Evolutionary conservation across 2,797 vertebrate species (phyloP).

Genomic region (Ficedula albicollis): DNA sequence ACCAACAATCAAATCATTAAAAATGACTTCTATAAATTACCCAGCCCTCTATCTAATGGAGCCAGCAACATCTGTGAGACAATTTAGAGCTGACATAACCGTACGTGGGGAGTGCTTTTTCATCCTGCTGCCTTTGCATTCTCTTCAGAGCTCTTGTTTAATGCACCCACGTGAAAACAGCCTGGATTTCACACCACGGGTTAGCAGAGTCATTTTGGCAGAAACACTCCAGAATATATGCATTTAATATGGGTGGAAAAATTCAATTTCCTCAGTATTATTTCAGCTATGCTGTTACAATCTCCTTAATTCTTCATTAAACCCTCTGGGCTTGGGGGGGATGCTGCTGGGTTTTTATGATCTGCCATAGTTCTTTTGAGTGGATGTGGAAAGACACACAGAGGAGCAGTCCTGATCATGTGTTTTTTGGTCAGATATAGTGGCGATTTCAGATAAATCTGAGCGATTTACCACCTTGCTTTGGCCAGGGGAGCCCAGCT

Average conservation of each 20-base stretch:
- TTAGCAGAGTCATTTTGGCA: constrained; percentile 64
- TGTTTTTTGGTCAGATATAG: constrained; percentile 36
- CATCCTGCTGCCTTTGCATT: constrained; percentile 56
- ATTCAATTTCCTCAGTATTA: constrained; percentile 75
- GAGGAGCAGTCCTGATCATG: constrained; percentile 53
- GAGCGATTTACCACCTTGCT: constrained; percentile 17
- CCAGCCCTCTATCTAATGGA: constrained; percentile 71
- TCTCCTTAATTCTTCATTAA: constrained; percentile 75
- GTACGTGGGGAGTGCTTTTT: constrained; percentile 57
- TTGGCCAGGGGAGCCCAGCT: background rate
- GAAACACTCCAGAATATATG: constrained; percentile 66
- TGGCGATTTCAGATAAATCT: constrained; percentile 36
- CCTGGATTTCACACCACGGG: constrained; percentile 61
- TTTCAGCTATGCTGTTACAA: constrained; percentile 65
- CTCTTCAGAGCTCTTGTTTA: constrained; percentile 67
- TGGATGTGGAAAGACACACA: constrained; percentile 52
- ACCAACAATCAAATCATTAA: constrained; percentile 80
- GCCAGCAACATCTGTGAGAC: constrained; percentile 75
- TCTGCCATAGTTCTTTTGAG: constrained; percentile 41
- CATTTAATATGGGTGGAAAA: constrained; percentile 73
- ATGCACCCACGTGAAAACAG: constrained; percentile 68
- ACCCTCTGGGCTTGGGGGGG: constrained; percentile 64
- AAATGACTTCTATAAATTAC: constrained; percentile 79
- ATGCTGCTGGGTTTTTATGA: constrained; percentile 54
- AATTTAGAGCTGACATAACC: constrained; percentile 73